phyloP scores from a whole-genome alignment of 2,888 invertebrate genomes.

The Drosophila kokeensis region DNA sequence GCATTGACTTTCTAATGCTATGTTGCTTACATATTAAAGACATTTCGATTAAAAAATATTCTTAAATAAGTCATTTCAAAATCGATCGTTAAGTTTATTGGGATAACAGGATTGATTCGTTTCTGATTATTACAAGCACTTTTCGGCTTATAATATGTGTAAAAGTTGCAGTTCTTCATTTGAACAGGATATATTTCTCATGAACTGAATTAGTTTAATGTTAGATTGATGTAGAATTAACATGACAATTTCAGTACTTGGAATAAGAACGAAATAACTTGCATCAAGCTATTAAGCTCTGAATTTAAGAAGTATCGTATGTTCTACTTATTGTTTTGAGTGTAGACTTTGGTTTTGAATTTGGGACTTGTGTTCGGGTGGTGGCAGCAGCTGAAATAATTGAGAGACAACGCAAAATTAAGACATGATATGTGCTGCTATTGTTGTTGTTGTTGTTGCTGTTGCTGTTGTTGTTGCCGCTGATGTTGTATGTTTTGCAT shows the following conservation, averaged over 20 bases:
- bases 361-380: constrained; percentile 28
- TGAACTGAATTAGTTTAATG: rapidly evolving
- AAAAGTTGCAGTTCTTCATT: too few relatives aligned
- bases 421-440: constrained; percentile 52
- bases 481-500: constrained; percentile 55
- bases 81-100: background rate
- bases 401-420: constrained; percentile 81
- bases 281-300: too few relatives aligned
- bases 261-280: too few relatives aligned
- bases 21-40: background rate
- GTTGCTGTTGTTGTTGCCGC: constrained; percentile 20
- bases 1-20: background rate
- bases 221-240: too few relatives aligned
- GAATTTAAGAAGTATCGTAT: too few relatives aligned
- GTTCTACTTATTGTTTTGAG: background rate
- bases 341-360: constrained; percentile 27
- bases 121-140: too few relatives aligned
- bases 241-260: too few relatives aligned
- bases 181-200: too few relatives aligned
- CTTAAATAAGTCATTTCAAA: background rate
- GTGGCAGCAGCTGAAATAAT: constrained; percentile 83
- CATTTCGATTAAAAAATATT: background rate
- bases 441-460: constrained; percentile 39
- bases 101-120: too few relatives aligned
- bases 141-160: too few relatives aligned